phyloP scores from a whole-genome alignment of 2,888 invertebrate species.

The Exocentrus adspersus region DNA sequence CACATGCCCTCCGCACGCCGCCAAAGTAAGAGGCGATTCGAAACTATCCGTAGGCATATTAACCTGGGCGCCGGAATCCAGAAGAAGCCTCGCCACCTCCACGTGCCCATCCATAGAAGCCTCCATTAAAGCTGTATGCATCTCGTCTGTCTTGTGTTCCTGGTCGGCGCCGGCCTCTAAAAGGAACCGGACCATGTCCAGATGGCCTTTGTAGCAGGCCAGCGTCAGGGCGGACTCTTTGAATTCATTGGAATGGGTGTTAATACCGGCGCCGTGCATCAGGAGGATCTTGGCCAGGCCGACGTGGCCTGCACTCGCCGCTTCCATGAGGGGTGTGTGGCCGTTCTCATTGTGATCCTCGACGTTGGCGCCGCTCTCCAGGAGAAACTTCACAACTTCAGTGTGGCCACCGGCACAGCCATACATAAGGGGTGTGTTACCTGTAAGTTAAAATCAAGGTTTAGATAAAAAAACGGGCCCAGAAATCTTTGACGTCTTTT shows the following conservation, averaged over 20 bases:
- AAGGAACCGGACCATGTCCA: constrained; percentile 96
- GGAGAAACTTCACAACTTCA: constrained; percentile 80
- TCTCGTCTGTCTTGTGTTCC: constrained; percentile 99
- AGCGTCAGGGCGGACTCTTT: constrained; percentile 95
- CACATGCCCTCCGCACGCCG: constrained; percentile 98
- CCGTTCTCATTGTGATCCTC: constrained; percentile 99
- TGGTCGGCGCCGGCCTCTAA: constrained; percentile 96
- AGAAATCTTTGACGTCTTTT: too few species aligned
- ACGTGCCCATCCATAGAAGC: constrained; percentile 99
- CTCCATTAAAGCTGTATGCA: constrained; percentile 99
- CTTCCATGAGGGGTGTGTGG: constrained; percentile 99
- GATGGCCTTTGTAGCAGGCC: constrained; percentile 88
- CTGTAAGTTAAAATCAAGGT: constrained; percentile 60
- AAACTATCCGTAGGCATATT: constrained; percentile 99
- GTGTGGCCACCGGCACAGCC: constrained; percentile 95
- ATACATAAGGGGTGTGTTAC: constrained; percentile 97
- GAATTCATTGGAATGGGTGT: constrained; percentile 98
- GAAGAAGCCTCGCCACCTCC: constrained; percentile 91
- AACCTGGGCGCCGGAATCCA: constrained; percentile 98
- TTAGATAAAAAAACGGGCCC: too few species aligned
- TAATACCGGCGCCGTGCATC: constrained; percentile 95
- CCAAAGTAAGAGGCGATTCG: constrained; percentile 97
- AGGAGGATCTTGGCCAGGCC: constrained; percentile 91
- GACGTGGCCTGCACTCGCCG: constrained; percentile 94
- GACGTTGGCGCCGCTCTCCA: constrained; percentile 92